These are phyloP conservation scores for Cheiracanthium punctorium DNA, from an alignment of 2,888 invertebrate species.

Conservation along the genomic window DNA sequence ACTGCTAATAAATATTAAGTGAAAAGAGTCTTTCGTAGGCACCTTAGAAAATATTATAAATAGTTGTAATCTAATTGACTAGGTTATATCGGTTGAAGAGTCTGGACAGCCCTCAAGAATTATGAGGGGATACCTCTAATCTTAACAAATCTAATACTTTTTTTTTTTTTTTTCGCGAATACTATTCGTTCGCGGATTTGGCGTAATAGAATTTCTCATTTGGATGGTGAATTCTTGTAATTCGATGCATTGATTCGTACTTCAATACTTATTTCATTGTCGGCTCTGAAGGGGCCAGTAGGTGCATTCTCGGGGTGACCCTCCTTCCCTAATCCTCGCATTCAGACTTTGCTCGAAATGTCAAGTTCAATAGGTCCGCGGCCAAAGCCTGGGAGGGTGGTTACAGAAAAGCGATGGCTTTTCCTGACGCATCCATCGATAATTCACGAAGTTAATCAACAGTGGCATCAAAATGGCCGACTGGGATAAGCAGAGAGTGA, in stretches of 20 bases:
- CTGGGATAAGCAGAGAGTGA: neutral
- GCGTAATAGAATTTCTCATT: neutral
- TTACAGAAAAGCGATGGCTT: constrained; percentile 5
- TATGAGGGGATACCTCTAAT: no score
- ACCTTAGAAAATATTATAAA: no score
- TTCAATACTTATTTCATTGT: neutral
- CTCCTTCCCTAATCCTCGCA: constrained; percentile 4
- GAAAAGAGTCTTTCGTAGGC: no score
- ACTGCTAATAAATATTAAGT: no score
- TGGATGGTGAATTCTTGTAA: neutral
- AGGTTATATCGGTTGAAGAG: no score
- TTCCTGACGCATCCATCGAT: constrained; percentile 25
- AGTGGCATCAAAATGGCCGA: constrained; percentile 33
- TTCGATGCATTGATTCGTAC: neutral
- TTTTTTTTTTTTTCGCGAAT: neutral
- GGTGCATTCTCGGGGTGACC: neutral
- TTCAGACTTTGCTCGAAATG: constrained; percentile 28
- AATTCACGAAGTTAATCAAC: constrained; percentile 54
- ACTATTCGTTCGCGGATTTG: neutral
- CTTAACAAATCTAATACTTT: no score
- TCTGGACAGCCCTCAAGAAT: no score
- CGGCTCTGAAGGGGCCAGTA: neutral
- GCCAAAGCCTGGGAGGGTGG: constrained; percentile 24
- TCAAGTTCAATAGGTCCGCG: constrained; percentile 31
- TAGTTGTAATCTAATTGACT: no score